A percentile compares a stretch with the other conserved stretches of the same genome.
phyloP scores from a whole-genome alignment of 2,888 invertebrate species.

The Cyrtodaria siliqua region DNA sequence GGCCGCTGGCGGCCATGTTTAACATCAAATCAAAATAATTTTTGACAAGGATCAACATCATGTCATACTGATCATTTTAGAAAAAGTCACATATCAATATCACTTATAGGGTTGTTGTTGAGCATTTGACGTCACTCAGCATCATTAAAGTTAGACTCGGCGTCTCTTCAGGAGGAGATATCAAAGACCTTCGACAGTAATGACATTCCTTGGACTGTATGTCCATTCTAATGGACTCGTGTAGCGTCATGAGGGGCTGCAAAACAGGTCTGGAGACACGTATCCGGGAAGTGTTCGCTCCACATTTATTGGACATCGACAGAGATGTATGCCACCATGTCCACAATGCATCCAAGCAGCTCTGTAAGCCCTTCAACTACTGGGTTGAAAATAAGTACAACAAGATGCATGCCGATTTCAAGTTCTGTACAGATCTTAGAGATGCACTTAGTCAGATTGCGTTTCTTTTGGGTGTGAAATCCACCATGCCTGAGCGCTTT shows the following conservation, averaged over 20 bases:
- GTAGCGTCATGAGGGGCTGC: constrained; percentile 64
- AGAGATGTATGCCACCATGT: constrained; percentile 71
- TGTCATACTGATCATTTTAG: no score
- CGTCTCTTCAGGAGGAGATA: no score
- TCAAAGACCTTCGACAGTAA: constrained; percentile 47
- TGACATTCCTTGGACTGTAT: constrained; percentile 65
- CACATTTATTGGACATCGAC: constrained; percentile 70
- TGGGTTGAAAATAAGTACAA: constrained; percentile 45
- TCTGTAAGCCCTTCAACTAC: constrained; percentile 60
- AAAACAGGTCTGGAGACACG: constrained; percentile 64
- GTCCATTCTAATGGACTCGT: constrained; percentile 68
- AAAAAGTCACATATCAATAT: no score
- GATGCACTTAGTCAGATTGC: constrained; percentile 45
- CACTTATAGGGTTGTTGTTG: constrained; percentile 5
- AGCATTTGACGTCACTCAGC: no score
- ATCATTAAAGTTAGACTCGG: no score
- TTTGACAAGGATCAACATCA: no score
- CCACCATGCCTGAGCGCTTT: constrained; percentile 50
- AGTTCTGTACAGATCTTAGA: constrained; percentile 55
- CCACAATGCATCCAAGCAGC: constrained; percentile 64
- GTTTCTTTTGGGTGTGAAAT: constrained; percentile 40
- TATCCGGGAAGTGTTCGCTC: constrained; percentile 50
- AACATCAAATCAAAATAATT: no score
- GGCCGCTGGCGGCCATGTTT: no score
- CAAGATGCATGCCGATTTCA: constrained; percentile 60